These are phyloP conservation scores for Noturus placidus DNA, from an alignment of 2,113 vertebrate species.

Conservation along the genomic window DNA sequence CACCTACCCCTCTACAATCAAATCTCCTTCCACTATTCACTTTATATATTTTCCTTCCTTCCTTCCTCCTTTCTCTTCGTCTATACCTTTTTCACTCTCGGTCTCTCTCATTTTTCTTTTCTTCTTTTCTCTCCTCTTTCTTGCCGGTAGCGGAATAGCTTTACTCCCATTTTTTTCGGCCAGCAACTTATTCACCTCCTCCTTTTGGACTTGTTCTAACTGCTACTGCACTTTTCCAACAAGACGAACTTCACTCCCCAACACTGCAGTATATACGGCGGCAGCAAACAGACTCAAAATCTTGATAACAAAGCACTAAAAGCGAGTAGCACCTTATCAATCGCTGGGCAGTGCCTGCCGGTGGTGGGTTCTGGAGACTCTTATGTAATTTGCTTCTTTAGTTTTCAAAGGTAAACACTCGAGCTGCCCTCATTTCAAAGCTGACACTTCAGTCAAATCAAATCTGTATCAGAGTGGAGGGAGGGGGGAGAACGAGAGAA, in stretches of 20 bases:
- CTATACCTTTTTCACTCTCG: too few species aligned
- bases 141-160: neutral
- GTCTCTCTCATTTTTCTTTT: neutral
- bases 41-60: too few species aligned
- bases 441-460: slow-evolving; percentile 33
- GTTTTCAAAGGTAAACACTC: slow-evolving; percentile 41
- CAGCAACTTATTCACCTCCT: neutral
- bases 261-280: neutral
- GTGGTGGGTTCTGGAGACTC: neutral
- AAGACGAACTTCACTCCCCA: neutral
- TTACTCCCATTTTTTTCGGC: slow-evolving; percentile 8
- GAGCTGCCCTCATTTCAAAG: slow-evolving; percentile 31
- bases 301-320: slow-evolving; percentile 31
- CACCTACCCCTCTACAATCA: too few species aligned
- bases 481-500: neutral
- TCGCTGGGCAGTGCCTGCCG: neutral
- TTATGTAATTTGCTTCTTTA: slow-evolving; percentile 30
- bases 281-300: neutral
- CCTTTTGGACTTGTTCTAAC: slow-evolving; percentile 15
- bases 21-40: too few species aligned
- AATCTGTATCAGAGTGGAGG: neutral
- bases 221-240: slow-evolving; percentile 33
- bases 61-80: neutral
- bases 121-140: neutral
- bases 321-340: neutral